Evolutionary conservation across 37 sponge, comb jelly and placozoan genomes (phyloP).

Genomic region (Dysidea cf. avara): DNA sequence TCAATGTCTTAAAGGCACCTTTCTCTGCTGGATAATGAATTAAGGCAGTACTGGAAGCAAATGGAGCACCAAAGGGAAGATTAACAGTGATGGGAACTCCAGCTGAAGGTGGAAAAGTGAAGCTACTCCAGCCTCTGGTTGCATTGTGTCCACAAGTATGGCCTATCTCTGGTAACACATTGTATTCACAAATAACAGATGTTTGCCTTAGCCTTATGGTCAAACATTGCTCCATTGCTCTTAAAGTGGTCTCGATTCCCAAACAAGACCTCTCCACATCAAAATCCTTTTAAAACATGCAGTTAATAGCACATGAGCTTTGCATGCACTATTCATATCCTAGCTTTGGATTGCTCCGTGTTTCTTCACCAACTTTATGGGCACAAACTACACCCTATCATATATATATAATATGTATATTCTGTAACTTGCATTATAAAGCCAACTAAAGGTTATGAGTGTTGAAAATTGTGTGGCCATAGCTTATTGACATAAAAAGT

Average conservation of each 20-base stretch:
- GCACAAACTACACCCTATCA: too few species aligned
- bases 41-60: constrained; percentile 62
- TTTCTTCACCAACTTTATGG: constrained; percentile 53
- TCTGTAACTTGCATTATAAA: too few species aligned
- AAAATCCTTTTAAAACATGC: constrained; percentile 62
- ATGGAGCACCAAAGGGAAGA: constrained; percentile 26
- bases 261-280: constrained; percentile 60
- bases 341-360: constrained; percentile 69
- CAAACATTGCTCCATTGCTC: constrained; percentile 78
- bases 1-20: constrained; percentile 83
- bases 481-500: too few species aligned
- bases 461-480: too few species aligned
- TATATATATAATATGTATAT: too few species aligned
- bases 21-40: constrained; percentile 73
- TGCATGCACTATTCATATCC: constrained; percentile 68
- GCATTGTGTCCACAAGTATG: constrained; percentile 89
- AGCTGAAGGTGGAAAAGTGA: constrained; percentile 86
- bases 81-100: constrained; percentile 85
- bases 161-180: constrained; percentile 84
- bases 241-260: constrained; percentile 81
- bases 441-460: too few species aligned
- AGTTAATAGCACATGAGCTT: constrained; percentile 72
- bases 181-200: constrained; percentile 82
- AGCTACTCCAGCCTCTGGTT: constrained; percentile 75
- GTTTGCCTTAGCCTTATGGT: constrained; percentile 37